These are phyloP conservation scores for silkworm (Bombyx mori) DNA, from an alignment of 1,140 invertebrate genomes.

Conservation along the genomic window ASM3026992v2 NC_085122.1:5135001-5135500, in stretches of 20 bases:
- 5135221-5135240: slow-evolving; percentile 77
- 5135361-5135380: slow-evolving; percentile 72
- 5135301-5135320: slow-evolving; percentile 74
- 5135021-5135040: too few species aligned
- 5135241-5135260: slow-evolving; percentile 86
- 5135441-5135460: too few species aligned
- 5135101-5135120: slow-evolving; percentile 83
- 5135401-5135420: too few species aligned
- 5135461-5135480: too few species aligned
- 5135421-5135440: too few species aligned
- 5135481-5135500: too few species aligned
- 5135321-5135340: slow-evolving; percentile 85
- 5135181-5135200: slow-evolving; percentile 69
- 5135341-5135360: slow-evolving; percentile 86
- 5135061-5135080: too few species aligned
- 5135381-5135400: too few species aligned
- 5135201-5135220: slow-evolving; percentile 57
- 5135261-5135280: slow-evolving; percentile 70
- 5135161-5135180: slow-evolving; percentile 90
- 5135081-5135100: neutral
- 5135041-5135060: too few species aligned
- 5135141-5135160: slow-evolving; percentile 94
- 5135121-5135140: slow-evolving; percentile 86
- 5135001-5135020: too few species aligned
- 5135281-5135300: slow-evolving; percentile 76